A percentile compares a stretch with the other conserved stretches of the same genome.
Evolutionary conservation across 2,113 vertebrate species (phyloP).

Genomic region (Muntiacus muntjak): DNA sequence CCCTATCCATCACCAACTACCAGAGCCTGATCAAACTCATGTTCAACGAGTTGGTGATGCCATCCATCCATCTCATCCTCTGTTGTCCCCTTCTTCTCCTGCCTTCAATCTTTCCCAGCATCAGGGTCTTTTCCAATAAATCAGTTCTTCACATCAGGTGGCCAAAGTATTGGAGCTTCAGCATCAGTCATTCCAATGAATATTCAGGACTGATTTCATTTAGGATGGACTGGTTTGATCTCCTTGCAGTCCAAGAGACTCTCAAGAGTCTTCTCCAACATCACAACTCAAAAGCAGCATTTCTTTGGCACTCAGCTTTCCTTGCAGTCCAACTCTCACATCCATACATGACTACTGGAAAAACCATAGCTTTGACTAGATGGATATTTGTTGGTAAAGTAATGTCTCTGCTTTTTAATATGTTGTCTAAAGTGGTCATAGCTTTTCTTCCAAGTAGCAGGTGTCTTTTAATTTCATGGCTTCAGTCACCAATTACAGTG

Average conservation of each 20-base stretch:
- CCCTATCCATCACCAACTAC: not conserved
- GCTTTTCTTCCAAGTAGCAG: not conserved
- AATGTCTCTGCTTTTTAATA: not conserved
- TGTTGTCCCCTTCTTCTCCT: not conserved
- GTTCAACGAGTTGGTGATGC: fast-evolving
- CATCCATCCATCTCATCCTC: not conserved
- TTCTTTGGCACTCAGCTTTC: not conserved
- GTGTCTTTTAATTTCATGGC: not conserved
- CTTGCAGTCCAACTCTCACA: not conserved
- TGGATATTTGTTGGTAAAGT: not conserved
- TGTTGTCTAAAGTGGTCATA: too few species aligned
- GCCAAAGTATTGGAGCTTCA: not conserved
- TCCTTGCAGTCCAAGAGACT: not conserved
- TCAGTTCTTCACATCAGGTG: not conserved
- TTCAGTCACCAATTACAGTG: not conserved
- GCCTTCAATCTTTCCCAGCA: not conserved
- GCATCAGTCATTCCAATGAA: not conserved
- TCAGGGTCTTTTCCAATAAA: not conserved
- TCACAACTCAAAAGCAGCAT: not conserved
- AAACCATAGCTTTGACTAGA: not conserved
- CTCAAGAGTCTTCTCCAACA: not conserved
- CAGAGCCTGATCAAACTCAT: not conserved
- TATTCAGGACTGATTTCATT: not conserved
- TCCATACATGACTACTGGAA: not conserved
- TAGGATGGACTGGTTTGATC: not conserved